Percentiles rank a stretch among this genome's conserved stretches.
These are phyloP conservation scores for Trematomus bernacchii DNA, from an alignment of 2,797 vertebrate species.

Conservation along the genomic window DNA sequence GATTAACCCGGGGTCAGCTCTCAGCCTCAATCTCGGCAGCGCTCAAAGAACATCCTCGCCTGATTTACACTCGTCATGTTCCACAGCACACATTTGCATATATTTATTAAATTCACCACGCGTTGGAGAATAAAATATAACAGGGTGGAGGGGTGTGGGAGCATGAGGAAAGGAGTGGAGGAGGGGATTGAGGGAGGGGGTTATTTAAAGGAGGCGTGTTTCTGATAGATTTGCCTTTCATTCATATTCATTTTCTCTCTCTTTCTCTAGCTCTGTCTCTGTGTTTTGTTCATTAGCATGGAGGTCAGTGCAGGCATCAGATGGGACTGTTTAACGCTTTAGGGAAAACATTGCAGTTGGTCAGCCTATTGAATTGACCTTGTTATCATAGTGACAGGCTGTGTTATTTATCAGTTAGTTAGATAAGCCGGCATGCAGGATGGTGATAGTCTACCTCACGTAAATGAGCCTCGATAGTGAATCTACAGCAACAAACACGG, in stretches of 20 bases:
- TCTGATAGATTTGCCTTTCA: slow-evolving; percentile 86
- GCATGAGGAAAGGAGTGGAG: slow-evolving; percentile 59
- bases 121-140: slow-evolving; percentile 88
- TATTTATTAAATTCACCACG: slow-evolving; percentile 90
- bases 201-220: slow-evolving; percentile 88
- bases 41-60: slow-evolving; percentile 89
- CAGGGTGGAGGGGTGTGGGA: slow-evolving; percentile 62
- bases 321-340: slow-evolving; percentile 68
- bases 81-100: slow-evolving; percentile 91
- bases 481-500: slow-evolving; percentile 53
- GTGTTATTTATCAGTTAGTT: slow-evolving; percentile 79
- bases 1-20: slow-evolving; percentile 91
- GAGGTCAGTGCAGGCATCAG: slow-evolving; percentile 75
- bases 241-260: slow-evolving; percentile 84
- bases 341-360: slow-evolving; percentile 75
- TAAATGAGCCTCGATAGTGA: slow-evolving; percentile 53
- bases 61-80: slow-evolving; percentile 91
- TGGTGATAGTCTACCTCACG: slow-evolving; percentile 65
- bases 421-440: slow-evolving; percentile 67
- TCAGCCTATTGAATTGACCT: slow-evolving; percentile 79
- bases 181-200: slow-evolving; percentile 67
- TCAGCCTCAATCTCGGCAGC: slow-evolving; percentile 88
- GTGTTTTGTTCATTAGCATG: slow-evolving; percentile 81
- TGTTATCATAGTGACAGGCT: slow-evolving; percentile 77
- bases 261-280: slow-evolving; percentile 41